phyloP scores from a whole-genome alignment of 2,113 vertebrate genomes.

The Zosterops lateralis region DNA sequence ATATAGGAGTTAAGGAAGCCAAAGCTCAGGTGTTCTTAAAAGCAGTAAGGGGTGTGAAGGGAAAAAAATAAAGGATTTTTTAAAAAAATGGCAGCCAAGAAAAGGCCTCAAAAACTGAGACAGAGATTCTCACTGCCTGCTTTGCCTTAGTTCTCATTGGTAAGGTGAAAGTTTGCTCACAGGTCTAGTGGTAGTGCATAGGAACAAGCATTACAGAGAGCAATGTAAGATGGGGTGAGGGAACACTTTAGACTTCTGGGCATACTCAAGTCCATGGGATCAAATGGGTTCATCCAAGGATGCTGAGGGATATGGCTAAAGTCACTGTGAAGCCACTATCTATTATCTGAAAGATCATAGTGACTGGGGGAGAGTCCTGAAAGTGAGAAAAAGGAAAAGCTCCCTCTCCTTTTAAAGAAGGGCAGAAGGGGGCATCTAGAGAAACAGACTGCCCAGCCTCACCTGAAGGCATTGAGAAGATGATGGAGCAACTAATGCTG shows the following conservation, averaged over 20 bases:
- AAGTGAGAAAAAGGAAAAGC: neutral
- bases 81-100: neutral
- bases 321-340: neutral
- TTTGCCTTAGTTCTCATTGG: neutral
- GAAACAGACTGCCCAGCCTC: neutral
- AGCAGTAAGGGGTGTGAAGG: neutral
- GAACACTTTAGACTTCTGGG: neutral
- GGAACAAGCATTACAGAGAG: fast-evolving
- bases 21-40: neutral
- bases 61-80: neutral
- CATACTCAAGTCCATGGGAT: neutral
- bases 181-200: fast-evolving
- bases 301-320: neutral
- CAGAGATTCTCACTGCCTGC: neutral
- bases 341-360: neutral
- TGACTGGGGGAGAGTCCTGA: neutral
- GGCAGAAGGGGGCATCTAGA: neutral
- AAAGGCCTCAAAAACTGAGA: neutral
- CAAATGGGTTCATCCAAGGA: neutral
- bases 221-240: neutral
- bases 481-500: neutral
- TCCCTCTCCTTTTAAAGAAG: neutral
- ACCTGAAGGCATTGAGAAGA: neutral
- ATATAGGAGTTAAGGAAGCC: neutral
- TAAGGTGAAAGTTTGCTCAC: neutral